phyloP scores from a whole-genome alignment of 1,140 invertebrate genomes.

The Leptopilina clavipes region DNA sequence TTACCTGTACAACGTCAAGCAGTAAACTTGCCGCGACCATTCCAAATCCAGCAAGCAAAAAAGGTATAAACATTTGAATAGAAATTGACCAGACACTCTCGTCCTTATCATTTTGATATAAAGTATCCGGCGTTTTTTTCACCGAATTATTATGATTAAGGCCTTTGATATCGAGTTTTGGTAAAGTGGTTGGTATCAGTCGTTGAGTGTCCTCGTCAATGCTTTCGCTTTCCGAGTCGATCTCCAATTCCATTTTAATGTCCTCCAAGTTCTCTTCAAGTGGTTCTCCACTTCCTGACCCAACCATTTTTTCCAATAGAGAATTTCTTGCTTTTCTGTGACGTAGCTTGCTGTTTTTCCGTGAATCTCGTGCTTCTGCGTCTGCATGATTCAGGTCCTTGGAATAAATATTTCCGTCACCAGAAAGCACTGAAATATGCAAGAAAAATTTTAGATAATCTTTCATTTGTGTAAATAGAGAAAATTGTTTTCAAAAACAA shows the following conservation, averaged over 20 bases:
- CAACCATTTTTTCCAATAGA: slow-evolving; percentile 65
- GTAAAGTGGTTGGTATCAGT: slow-evolving; percentile 57
- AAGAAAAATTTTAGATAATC: slow-evolving; percentile 34
- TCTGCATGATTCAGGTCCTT: slow-evolving; percentile 67
- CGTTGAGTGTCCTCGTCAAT: slow-evolving; percentile 56
- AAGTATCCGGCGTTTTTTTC: slow-evolving; percentile 34
- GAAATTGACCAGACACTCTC: slow-evolving; percentile 80
- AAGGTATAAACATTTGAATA: slow-evolving; percentile 92
- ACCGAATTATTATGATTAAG: slow-evolving; percentile 40
- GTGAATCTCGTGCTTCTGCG: slow-evolving; percentile 44
- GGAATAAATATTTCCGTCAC: slow-evolving; percentile 47
- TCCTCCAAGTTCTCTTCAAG: slow-evolving; percentile 62
- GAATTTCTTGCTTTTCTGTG: slow-evolving; percentile 58
- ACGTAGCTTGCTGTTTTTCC: slow-evolving; percentile 53
- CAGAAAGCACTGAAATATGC: slow-evolving; percentile 58
- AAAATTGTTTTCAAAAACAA: background rate
- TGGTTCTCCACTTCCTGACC: slow-evolving; percentile 65
- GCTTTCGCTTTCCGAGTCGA: slow-evolving; percentile 66
- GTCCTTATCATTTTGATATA: slow-evolving; percentile 49
- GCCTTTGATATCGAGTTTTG: slow-evolving; percentile 49
- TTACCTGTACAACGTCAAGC: slow-evolving; percentile 87
- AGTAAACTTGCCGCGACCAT: slow-evolving; percentile 93
- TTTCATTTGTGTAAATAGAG: background rate
- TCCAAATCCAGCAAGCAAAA: slow-evolving; percentile 92
- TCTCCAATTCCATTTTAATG: slow-evolving; percentile 64